A percentile compares a stretch with the other conserved stretches of the same genome.
Evolutionary conservation across 2,113 vertebrate species (phyloP).

Genomic region (Regulus satrapa): DNA sequence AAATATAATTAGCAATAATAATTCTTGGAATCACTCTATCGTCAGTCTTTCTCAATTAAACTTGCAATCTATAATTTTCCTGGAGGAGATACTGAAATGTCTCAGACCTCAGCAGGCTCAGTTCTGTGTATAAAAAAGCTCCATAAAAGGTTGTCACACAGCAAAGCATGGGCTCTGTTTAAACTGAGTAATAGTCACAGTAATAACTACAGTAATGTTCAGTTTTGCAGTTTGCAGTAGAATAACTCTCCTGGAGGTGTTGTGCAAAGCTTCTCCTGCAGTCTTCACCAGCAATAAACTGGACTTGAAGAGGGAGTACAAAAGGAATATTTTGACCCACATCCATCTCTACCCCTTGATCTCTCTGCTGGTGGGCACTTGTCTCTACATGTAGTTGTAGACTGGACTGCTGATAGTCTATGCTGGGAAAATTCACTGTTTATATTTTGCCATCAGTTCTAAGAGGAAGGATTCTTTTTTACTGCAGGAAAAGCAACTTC

Average conservation of each 20-base stretch:
- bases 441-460: neutral
- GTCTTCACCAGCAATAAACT: neutral
- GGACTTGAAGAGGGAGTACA: neutral
- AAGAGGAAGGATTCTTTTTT: neutral
- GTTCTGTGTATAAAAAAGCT: neutral
- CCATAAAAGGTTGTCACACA: neutral
- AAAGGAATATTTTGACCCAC: neutral
- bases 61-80: conserved; percentile 12
- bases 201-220: neutral
- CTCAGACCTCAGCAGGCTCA: conserved; percentile 3
- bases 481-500: neutral
- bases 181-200: neutral
- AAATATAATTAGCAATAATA: conserved; percentile 20
- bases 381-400: neutral
- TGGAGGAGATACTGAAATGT: neutral
- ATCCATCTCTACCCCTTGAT: neutral
- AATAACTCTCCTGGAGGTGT: neutral
- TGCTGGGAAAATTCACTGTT: neutral
- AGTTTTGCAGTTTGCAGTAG: neutral
- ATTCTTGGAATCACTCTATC: conserved; percentile 37
- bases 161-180: neutral
- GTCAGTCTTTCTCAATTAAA: conserved; percentile 33
- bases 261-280: neutral
- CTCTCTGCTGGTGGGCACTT: neutral
- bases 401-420: neutral